Percentiles rank a stretch among this genome's conserved stretches.
These are phyloP conservation scores for Bombus impatiens DNA, from an alignment of 1,140 invertebrate genomes.

Conservation along the genomic window DNA sequence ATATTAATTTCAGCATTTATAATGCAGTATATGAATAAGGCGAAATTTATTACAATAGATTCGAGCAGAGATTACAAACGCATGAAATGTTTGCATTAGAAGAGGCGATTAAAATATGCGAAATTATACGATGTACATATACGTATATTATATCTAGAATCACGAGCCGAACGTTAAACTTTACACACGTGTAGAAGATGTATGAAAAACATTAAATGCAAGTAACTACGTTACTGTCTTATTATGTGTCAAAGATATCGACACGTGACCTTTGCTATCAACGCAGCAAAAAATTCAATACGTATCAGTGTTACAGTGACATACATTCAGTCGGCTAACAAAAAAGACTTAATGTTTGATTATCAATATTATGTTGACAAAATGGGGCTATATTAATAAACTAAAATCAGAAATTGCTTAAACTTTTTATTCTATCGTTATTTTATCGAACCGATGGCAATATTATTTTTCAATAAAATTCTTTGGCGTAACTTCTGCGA, in stretches of 20 bases:
- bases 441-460: background rate
- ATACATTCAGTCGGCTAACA: background rate
- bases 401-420: background rate
- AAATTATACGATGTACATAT: background rate
- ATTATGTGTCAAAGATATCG: conserved; percentile 40
- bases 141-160: background rate
- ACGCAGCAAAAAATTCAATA: conserved; percentile 26
- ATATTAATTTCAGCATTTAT: too few relatives aligned
- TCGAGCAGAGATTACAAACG: background rate
- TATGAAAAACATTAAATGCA: background rate
- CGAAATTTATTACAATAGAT: background rate
- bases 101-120: background rate
- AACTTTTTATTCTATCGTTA: background rate
- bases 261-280: conserved; percentile 47
- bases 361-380: background rate
- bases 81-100: background rate
- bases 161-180: background rate
- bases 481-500: too few relatives aligned
- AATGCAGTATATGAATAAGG: background rate
- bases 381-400: background rate
- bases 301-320: background rate
- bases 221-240: conserved; percentile 49
- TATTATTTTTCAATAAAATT: too few relatives aligned
- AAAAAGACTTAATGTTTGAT: background rate
- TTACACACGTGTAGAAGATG: background rate